These are phyloP conservation scores for Chascanopsetta lugubris DNA, from an alignment of 2,113 vertebrate species.

Conservation along the genomic window DNA sequence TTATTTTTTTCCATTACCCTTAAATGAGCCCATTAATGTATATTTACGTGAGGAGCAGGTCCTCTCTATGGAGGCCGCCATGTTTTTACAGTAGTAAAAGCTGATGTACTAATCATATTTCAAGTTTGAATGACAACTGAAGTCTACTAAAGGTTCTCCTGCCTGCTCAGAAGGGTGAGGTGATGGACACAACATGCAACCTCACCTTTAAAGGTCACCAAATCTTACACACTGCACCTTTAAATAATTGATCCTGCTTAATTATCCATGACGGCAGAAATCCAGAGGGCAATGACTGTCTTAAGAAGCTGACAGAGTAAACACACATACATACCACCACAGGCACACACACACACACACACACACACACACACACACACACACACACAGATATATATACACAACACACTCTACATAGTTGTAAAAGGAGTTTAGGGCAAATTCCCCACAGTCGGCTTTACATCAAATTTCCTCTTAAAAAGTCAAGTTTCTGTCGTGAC, in stretches of 20 bases:
- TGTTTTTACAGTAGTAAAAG: too few species aligned
- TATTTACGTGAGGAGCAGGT: too few species aligned
- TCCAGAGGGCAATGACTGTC: conserved; percentile 73
- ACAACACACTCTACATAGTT: conserved; percentile 31
- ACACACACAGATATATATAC: conserved; percentile 30
- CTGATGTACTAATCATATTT: too few species aligned
- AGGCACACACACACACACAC: conserved; percentile 29
- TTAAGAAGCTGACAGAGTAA: conserved; percentile 76
- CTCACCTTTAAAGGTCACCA: too few species aligned
- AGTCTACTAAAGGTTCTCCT: too few species aligned
- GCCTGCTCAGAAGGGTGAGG: too few species aligned
- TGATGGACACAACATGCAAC: too few species aligned
- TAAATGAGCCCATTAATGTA: too few species aligned
- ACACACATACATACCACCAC: conserved; percentile 48
- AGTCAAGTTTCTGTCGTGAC: conserved; percentile 52
- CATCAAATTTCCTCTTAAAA: conserved; percentile 59
- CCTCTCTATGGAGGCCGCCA: too few species aligned
- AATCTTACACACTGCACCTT: too few species aligned
- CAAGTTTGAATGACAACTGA: too few species aligned
- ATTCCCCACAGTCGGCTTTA: conserved; percentile 60
- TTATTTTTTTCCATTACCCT: too few species aligned
- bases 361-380: conserved; percentile 40
- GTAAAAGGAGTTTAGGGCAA: conserved; percentile 51
- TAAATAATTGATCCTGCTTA: conserved; percentile 89
- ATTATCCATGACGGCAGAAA: conserved; percentile 82